phyloP scores from a whole-genome alignment of 2,888 invertebrate genomes.

The Dascillus cervinus region DNA sequence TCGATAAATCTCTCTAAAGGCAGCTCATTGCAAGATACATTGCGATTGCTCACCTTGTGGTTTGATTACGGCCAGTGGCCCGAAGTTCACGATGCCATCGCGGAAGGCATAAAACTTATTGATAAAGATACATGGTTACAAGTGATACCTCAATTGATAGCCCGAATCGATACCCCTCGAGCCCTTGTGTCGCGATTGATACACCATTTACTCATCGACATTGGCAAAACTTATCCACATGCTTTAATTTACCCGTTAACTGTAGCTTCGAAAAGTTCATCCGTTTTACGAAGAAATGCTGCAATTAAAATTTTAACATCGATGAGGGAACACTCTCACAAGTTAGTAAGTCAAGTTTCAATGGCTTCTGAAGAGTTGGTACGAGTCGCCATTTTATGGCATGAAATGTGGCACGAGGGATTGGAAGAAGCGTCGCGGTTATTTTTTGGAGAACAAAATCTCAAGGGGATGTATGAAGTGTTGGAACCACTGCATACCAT shows the following conservation, averaged over 20 bases:
- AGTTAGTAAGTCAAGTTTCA: constrained; percentile 89
- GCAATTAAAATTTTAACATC: constrained; percentile 91
- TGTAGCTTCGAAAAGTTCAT: constrained; percentile 93
- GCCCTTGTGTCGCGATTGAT: constrained; percentile 84
- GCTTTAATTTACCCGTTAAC: constrained; percentile 96
- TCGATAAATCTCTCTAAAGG: constrained; percentile 89
- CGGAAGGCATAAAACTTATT: constrained; percentile 85
- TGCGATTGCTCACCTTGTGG: constrained; percentile 90
- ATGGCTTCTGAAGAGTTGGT: constrained; percentile 97
- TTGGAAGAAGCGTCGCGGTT: constrained; percentile 86
- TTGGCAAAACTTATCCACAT: constrained; percentile 91
- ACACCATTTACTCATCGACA: constrained; percentile 88
- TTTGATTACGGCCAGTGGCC: constrained; percentile 95
- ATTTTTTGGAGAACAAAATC: constrained; percentile 94
- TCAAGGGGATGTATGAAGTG: constrained; percentile 93
- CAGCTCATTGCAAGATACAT: constrained; percentile 91
- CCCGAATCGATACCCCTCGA: constrained; percentile 91
- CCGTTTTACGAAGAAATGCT: constrained; percentile 73
- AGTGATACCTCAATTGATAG: constrained; percentile 97
- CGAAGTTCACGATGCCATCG: constrained; percentile 88
- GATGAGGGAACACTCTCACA: constrained; percentile 91
- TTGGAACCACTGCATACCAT: constrained; percentile 91
- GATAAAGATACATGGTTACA: constrained; percentile 99
- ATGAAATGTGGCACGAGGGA: constrained; percentile 99
- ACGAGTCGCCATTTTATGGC: constrained; percentile 97